Base-by-base conservation (phyloP, 2,113 vertebrate genomes). In the Pholis gunnellus region DNA sequence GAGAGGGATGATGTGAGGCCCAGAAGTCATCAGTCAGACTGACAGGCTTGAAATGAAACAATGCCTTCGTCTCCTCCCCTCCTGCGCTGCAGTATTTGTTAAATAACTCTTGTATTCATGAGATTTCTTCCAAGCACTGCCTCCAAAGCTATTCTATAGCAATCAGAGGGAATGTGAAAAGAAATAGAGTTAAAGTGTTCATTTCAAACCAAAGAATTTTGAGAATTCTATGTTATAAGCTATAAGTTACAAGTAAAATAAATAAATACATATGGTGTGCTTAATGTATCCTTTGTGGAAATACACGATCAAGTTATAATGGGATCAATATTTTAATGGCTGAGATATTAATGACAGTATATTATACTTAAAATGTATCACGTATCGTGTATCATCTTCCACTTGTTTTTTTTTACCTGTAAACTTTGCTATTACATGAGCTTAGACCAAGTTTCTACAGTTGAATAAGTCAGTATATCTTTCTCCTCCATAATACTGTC, bases 1-100 rank as follows among this genome's bases (percentile, higher is more conserved):
- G 69, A 87, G 86, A 89, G 79, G 78, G 82, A 90, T 81, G 89
- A 90, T 83, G 89, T 79, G 87, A 86, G 85, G 88, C 89, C 72
- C 86, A 40, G 56, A 86, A 92, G 88, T 92, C 90, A 94, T 94
- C 92, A 83, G 90, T 94, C 91, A 94, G 92, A 88, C 83, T 93
- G 93, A 92, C 94, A 93, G 87, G 79, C 85, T 84, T 91, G 92
- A 91, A 94, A 94, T 93, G 83, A 91, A 93, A 94, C 91, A 94
- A 91, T 92, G 65, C 82, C 63, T 11, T n/a, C 27, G 89, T 81
- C 89, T 85, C 91, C 92, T 91, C 92, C 91, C 91, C 90, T 90
- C 87, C 89, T 82, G 83, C 54, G 82, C 87, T 72, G 79, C 86
- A 86, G 83, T 77, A 83, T 91, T 88, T 93, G 87, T 92, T 93